Conservation (phyloP, 2,113 vertebrate species). For the Micromys minutus region DNA sequence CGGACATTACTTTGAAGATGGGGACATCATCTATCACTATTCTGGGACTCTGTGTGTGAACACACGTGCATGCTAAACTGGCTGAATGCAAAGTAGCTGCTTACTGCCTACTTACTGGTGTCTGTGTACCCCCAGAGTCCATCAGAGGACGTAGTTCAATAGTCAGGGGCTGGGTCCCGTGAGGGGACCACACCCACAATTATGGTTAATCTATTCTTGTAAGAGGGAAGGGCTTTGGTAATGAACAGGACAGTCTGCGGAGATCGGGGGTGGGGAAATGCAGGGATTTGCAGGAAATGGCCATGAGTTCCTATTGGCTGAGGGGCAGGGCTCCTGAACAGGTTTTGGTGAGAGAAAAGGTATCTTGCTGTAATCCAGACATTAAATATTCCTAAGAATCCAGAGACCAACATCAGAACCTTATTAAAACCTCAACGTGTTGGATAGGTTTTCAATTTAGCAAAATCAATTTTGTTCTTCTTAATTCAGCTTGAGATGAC, state of each 20-base stretch:
- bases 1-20: not conserved
- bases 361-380: not conserved
- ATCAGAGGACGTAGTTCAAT: not conserved
- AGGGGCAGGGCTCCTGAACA: not conserved
- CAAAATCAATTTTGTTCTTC: slow-evolving; percentile 78
- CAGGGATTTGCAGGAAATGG: accelerated
- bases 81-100: not conserved
- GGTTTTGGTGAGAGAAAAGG: not conserved
- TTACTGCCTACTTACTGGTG: accelerated
- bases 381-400: not conserved
- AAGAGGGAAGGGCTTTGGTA: not conserved
- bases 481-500: slow-evolving; percentile 64
- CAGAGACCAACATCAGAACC: not conserved
- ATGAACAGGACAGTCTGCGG: too few relatives aligned
- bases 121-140: not conserved
- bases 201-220: not conserved
- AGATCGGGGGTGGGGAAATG: not conserved
- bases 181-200: too few relatives aligned
- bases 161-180: not conserved
- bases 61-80: not conserved
- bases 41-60: too few relatives aligned
- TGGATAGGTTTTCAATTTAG: slow-evolving; percentile 76
- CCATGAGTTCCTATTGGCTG: accelerated
- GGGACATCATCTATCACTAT: not conserved
- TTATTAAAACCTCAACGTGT: slow-evolving; percentile 26